Percentiles rank a stretch among this genome's conserved stretches.
These are phyloP conservation scores for Biston betularia DNA, from an alignment of 2,888 invertebrate genomes.

Conservation along the genomic window DNA sequence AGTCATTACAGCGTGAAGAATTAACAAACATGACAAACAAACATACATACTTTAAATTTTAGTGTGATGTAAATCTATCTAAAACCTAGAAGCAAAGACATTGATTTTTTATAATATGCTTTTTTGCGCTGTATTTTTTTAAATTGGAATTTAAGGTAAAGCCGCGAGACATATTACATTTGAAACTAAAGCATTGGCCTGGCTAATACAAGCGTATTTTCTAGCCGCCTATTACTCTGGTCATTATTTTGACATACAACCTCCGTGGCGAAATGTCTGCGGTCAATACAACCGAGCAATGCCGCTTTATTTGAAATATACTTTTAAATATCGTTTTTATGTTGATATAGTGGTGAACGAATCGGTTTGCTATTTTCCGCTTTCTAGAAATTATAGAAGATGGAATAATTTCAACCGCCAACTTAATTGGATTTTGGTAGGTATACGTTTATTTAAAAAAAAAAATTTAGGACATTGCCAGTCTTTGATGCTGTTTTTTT, in stretches of 20 bases:
- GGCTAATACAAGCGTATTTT: constrained; percentile 43
- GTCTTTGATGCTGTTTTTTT: not conserved
- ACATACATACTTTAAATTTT: no score
- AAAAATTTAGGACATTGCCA: not conserved
- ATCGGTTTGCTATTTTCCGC: constrained; percentile 24
- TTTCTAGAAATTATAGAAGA: constrained; percentile 34
- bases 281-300: constrained; percentile 78
- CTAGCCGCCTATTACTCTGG: constrained; percentile 69
- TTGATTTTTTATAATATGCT: no score
- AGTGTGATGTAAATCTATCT: no score
- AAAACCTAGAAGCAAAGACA: no score
- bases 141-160: not conserved
- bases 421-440: not conserved
- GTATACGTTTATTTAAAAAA: not conserved
- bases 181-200: constrained; percentile 1
- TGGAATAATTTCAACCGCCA: constrained; percentile 34
- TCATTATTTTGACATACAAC: constrained; percentile 85
- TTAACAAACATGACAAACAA: no score
- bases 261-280: constrained; percentile 75
- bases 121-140: no score
- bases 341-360: constrained; percentile 68
- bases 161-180: not conserved
- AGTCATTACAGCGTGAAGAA: no score
- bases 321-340: constrained; percentile 71
- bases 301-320: constrained; percentile 77